A percentile compares a stretch with the other conserved stretches of the same genome.
Conservation (phyloP, 2,797 vertebrate genomes). For the Cyprinodon diabolis region DNA sequence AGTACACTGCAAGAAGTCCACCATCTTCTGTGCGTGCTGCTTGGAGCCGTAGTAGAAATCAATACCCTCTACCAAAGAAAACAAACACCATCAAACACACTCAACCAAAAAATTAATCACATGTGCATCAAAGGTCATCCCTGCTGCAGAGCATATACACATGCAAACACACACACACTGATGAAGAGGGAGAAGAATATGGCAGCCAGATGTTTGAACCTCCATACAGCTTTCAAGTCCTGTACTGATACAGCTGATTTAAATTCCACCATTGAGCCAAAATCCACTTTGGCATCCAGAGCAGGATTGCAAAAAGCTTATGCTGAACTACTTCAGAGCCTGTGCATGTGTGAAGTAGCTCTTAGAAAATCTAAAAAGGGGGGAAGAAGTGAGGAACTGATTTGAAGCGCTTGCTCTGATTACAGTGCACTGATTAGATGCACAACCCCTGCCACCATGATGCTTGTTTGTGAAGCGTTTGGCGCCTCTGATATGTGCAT, state of each 20-base stretch:
- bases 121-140: conserved; percentile 19
- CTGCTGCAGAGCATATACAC: conserved; percentile 9
- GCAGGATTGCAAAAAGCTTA: conserved; percentile 24
- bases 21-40: conserved; percentile 97
- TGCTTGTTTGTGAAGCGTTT: conserved; percentile 43
- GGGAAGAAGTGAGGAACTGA: conserved; percentile 34
- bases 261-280: conserved; percentile 37
- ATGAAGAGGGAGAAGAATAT: conserved; percentile 40
- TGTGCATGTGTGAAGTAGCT: conserved; percentile 20
- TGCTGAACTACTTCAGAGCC: conserved; percentile 32
- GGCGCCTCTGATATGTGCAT: conserved; percentile 52
- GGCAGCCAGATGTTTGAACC: conserved; percentile 67
- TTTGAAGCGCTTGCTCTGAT: conserved; percentile 52
- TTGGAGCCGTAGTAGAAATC: conserved; percentile 97
- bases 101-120: conserved; percentile 33
- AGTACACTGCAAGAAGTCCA: conserved; percentile 94
- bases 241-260: conserved; percentile 56
- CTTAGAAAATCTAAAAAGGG: conserved; percentile 34
- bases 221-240: conserved; percentile 53
- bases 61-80: conserved; percentile 86
- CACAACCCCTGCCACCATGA: conserved; percentile 31
- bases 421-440: conserved; percentile 52
- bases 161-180: conserved; percentile 8
- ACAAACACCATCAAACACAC: conserved; percentile 42
- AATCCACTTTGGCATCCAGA: conserved; percentile 25